A percentile compares a stretch with the other conserved stretches of the same genome.
These are phyloP conservation scores for Sapajus apella DNA, from an alignment of 2,113 vertebrate genomes.

Conservation along the genomic window DNA sequence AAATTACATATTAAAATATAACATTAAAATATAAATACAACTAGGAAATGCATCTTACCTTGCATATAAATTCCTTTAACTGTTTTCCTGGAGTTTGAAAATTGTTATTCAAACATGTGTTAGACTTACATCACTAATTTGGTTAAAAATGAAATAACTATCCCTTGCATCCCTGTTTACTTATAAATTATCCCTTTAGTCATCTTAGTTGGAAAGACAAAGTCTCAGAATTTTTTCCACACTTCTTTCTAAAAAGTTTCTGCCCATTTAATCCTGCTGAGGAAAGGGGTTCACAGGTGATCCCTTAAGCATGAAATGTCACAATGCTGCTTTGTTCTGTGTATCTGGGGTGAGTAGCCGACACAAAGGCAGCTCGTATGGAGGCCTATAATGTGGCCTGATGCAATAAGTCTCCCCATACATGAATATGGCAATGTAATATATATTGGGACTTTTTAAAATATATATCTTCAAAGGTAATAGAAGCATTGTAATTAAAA, in stretches of 20 bases:
- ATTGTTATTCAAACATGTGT: not conserved
- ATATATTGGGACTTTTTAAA: not conserved
- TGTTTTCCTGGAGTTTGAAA: slow-evolving; percentile 32
- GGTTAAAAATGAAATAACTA: not conserved
- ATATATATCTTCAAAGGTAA: not conserved
- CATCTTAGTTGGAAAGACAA: not conserved
- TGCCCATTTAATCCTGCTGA: not conserved
- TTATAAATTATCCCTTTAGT: slow-evolving; percentile 6
- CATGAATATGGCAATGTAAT: not conserved
- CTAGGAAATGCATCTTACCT: not conserved
- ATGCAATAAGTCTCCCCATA: not conserved
- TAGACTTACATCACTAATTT: not conserved
- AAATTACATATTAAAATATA: not conserved
- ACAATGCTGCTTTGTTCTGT: not conserved
- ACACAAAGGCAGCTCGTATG: not conserved
- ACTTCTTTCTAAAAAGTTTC: not conserved
- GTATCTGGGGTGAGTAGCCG: not conserved
- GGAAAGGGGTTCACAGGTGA: not conserved
- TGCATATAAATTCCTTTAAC: not conserved
- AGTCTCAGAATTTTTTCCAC: not conserved
- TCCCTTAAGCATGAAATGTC: not conserved
- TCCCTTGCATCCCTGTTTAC: not conserved
- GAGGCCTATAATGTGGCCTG: not conserved
- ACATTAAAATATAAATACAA: not conserved
- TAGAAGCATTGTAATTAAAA: not conserved